These are phyloP conservation scores for Syrmaticus mikado DNA, from an alignment of 2,113 vertebrate genomes.

Conservation along the genomic window DNA sequence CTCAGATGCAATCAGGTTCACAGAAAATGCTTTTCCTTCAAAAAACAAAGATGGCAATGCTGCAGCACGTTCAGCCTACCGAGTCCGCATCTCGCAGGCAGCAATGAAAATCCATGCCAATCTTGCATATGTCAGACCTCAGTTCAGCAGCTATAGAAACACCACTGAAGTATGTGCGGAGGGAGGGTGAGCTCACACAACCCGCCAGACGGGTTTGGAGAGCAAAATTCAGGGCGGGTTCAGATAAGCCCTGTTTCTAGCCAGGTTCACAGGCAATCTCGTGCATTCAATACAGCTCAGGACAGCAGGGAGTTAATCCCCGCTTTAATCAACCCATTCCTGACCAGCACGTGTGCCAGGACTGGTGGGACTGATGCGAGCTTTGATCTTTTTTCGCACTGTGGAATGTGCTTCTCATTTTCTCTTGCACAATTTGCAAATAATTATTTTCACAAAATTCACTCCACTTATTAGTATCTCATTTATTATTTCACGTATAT, in stretches of 20 bases:
- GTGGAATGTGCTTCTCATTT: slow-evolving; percentile 67
- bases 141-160: slow-evolving; percentile 61
- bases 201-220: slow-evolving; percentile 47
- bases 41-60: not conserved
- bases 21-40: not conserved
- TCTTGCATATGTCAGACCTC: not conserved
- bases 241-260: slow-evolving; percentile 51
- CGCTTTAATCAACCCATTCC: slow-evolving; percentile 75
- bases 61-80: not conserved
- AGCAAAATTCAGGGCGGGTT: slow-evolving; percentile 29
- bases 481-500: slow-evolving; percentile 48
- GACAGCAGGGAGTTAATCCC: slow-evolving; percentile 79
- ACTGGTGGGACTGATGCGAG: slow-evolving; percentile 36
- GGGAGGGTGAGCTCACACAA: not conserved
- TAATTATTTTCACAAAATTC: slow-evolving; percentile 60
- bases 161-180: not conserved
- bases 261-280: slow-evolving; percentile 29
- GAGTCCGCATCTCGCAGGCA: not conserved
- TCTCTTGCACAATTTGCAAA: slow-evolving; percentile 31
- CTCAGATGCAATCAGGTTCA: not conserved
- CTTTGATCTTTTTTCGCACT: slow-evolving; percentile 73
- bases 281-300: slow-evolving; percentile 45
- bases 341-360: slow-evolving; percentile 60
- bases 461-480: slow-evolving; percentile 54
- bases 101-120: not conserved